Evolutionary conservation across 2,113 vertebrate genomes (phyloP).

Genomic region (Melanotaenia duboulayi): DNA sequence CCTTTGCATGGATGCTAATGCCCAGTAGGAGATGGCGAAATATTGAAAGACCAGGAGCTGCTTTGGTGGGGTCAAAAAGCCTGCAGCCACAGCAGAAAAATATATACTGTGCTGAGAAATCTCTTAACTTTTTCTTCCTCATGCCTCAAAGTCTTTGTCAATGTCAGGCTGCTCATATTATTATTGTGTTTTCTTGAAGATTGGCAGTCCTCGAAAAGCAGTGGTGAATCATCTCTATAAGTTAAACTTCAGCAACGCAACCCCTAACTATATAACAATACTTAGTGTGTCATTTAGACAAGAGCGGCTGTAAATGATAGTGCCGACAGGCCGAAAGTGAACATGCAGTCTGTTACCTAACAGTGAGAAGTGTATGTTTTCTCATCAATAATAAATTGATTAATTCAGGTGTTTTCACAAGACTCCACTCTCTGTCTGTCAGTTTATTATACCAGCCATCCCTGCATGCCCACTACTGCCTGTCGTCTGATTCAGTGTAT

Average conservation of each 20-base stretch:
- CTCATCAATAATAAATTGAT: neutral
- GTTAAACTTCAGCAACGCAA: conserved; percentile 2
- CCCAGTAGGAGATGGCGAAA: conserved; percentile 49
- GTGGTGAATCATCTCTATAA: conserved; percentile 10
- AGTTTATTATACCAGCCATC: conserved; percentile 1
- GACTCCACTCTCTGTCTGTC: neutral
- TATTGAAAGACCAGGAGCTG: conserved; percentile 36
- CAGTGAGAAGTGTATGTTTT: neutral
- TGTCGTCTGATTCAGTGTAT: conserved; percentile 12
- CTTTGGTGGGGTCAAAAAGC: conserved; percentile 39
- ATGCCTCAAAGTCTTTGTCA: conserved; percentile 12
- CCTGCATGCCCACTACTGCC: conserved; percentile 18
- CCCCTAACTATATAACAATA: conserved; percentile 17
- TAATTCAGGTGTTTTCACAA: conserved; percentile 21
- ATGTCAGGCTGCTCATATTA: conserved; percentile 39
- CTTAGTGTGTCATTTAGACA: conserved; percentile 25
- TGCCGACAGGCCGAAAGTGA: neutral
- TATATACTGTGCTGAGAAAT: conserved; percentile 3
- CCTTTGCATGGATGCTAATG: conserved; percentile 21
- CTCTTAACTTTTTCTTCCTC: conserved; percentile 5
- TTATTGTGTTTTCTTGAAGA: conserved; percentile 20
- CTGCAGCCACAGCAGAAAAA: conserved; percentile 18
- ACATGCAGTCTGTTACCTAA: neutral
- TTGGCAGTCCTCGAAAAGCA: conserved; percentile 25
- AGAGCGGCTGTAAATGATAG: neutral